A percentile compares a stretch with the other conserved stretches of the same genome.
Conservation (phyloP, 2,888 invertebrate genomes). For the Oxycera nigricornis region DNA sequence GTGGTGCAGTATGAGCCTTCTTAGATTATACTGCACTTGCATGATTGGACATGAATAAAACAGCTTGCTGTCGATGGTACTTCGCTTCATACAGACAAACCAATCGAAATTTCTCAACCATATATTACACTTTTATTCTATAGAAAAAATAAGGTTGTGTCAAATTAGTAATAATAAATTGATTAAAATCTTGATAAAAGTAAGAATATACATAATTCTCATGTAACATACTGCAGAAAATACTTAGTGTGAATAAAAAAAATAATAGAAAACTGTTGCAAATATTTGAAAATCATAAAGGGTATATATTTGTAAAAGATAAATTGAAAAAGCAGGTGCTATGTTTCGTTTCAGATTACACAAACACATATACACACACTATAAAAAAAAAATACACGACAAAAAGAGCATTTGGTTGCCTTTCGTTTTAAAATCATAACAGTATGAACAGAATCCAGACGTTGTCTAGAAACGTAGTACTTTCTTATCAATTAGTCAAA, state of each 20-base stretch:
- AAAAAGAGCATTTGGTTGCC: slow-evolving; percentile 36
- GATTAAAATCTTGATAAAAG: slow-evolving; percentile 30
- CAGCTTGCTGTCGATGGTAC: background rate
- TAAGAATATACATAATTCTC: slow-evolving; percentile 30
- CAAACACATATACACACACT: background rate
- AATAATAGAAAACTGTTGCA: slow-evolving; percentile 17
- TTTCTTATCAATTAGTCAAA: slow-evolving; percentile 36
- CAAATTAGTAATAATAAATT: slow-evolving; percentile 41
- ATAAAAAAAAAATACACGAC: too few species aligned
- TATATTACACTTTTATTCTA: slow-evolving; percentile 20
- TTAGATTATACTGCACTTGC: too few species aligned
- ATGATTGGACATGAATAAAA: too few species aligned
- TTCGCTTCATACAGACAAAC: background rate
- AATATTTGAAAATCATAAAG: slow-evolving; percentile 12
- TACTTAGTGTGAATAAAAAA: slow-evolving; percentile 25
- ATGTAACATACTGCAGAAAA: slow-evolving; percentile 21
- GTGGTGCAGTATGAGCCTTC: too few species aligned
- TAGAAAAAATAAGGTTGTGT: slow-evolving; percentile 42
- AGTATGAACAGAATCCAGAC: background rate
- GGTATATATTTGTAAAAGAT: slow-evolving; percentile 24
- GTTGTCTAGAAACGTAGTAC: slow-evolving; percentile 39
- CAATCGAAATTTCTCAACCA: slow-evolving; percentile 40
- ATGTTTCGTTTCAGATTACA: slow-evolving; percentile 38
- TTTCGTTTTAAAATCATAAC: slow-evolving; percentile 27
- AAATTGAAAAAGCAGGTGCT: slow-evolving; percentile 37